These are phyloP conservation scores for Parnassius mnemosyne DNA, from an alignment of 2,888 invertebrate species.

Conservation along the genomic window DNA sequence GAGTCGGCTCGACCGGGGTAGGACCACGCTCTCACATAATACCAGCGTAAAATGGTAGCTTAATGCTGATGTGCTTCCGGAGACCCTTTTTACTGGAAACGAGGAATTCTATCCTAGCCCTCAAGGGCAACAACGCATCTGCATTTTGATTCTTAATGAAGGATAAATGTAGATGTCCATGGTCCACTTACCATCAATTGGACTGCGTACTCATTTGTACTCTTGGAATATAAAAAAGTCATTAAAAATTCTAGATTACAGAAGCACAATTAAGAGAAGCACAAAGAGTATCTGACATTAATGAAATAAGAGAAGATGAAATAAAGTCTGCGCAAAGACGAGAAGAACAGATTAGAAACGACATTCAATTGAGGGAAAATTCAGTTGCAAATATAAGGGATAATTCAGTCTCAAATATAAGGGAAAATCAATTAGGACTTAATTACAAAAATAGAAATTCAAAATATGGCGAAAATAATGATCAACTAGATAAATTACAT, in stretches of 20 bases:
- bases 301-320: conserved; percentile 17
- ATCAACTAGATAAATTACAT: conserved; percentile 28
- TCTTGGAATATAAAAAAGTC: no score
- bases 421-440: conserved; percentile 1
- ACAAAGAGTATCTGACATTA: conserved; percentile 14
- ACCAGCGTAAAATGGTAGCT: no score
- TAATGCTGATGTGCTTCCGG: no score
- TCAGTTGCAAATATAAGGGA: conserved; percentile 6
- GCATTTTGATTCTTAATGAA: no score
- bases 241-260: conserved; percentile 9
- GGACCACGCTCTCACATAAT: no score
- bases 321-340: conserved; percentile 11
- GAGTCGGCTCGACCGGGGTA: no score
- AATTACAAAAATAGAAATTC: conserved; percentile 16
- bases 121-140: no score
- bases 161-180: no score
- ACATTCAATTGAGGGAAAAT: conserved; percentile 1
- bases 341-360: conserved; percentile 10
- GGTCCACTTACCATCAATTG: no score
- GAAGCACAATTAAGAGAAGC: conserved; percentile 20
- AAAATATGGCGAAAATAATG: conserved; percentile 23
- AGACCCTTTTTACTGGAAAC: no score
- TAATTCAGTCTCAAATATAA: conserved; percentile 1
- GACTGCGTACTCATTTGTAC: no score
- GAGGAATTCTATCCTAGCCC: no score